Evolutionary conservation across 2,797 vertebrate genomes (phyloP), one percentile per base, ranked within the genome.

Genomic region (Micrastur ruficollis): DNA sequence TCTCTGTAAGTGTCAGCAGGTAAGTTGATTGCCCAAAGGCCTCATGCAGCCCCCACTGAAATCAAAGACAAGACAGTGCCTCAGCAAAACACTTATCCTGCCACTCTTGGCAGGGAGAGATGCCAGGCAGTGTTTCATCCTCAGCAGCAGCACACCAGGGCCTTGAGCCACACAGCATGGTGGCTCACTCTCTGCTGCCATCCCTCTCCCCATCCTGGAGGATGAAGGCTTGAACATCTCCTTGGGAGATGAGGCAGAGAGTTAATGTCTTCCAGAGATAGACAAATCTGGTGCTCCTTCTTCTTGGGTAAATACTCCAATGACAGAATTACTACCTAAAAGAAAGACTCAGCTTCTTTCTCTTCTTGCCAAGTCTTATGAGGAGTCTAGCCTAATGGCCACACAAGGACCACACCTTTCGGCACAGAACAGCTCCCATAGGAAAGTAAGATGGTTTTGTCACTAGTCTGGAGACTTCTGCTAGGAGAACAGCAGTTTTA

Each of bases 381-480:
- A 62, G 42, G n/a, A 75, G 19, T 26, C 21, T 38, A 61, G 29
- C 27, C 31, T 44, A 66, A 66, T 2, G 20, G 22, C 27, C 75
- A 81, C 9, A 32, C 11, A 38, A 61, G 50, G 32, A 85, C 32
- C 32, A 53, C 14, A 13, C 7, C 21, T 74, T 47, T 67, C 4
- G 3, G 11, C 9, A 13, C 38, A 62, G 52, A 66, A 66, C 0
- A 0, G 5, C 17, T 55, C 44, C 46, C 34, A 42, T 2, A 21
- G 26, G 19, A 85, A 90, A 79, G 58, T 12, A 73, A 59, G 36
- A 38, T 9, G 23, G 2, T 20, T 86, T 63, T 79, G 9, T 90
- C 6, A 0, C 53, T 88, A 36, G 32, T 7, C 18, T 40, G 25
- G 32, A 15, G 29, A 78, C 6, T 55, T 70, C 55, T 74, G 9